Evolutionary conservation across 1,140 invertebrate species (phyloP).

Genomic region (Holcopasites calliopsidis): DNA sequence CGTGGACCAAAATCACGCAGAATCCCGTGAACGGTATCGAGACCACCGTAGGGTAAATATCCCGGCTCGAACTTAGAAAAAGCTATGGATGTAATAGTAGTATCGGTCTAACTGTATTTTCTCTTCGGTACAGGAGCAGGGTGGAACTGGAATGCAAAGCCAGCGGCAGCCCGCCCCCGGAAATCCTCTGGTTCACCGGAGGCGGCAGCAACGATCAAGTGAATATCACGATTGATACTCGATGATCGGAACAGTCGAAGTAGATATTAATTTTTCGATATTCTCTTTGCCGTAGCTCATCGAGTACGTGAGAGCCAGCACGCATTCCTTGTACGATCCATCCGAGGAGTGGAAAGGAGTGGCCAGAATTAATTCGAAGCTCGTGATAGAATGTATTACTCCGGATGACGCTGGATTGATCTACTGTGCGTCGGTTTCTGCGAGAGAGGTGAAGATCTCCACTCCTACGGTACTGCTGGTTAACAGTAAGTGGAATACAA

Average conservation of each 20-base stretch:
- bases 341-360: slow-evolving; percentile 76
- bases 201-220: slow-evolving; percentile 82
- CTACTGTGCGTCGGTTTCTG: slow-evolving; percentile 86
- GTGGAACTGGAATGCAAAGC: slow-evolving; percentile 85
- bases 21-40: slow-evolving; percentile 38
- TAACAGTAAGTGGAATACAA: slow-evolving; percentile 66
- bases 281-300: slow-evolving; percentile 52
- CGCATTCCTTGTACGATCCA: slow-evolving; percentile 35
- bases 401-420: slow-evolving; percentile 83
- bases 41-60: slow-evolving; percentile 31
- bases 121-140: slow-evolving; percentile 57
- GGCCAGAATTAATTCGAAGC: slow-evolving; percentile 83
- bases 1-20: slow-evolving; percentile 47
- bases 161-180: slow-evolving; percentile 84
- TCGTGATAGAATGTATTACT: slow-evolving; percentile 83
- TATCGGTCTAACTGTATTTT: not conserved
- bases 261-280: not conserved
- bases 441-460: slow-evolving; percentile 80
- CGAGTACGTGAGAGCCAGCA: slow-evolving; percentile 60
- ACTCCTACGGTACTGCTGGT: slow-evolving; percentile 74
- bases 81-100: not conserved
- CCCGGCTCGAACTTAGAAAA: not conserved
- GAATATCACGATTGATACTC: slow-evolving; percentile 50
- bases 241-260: not conserved
- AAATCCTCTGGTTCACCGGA: slow-evolving; percentile 85